These are phyloP conservation scores for Triplophysa tibetana DNA, from an alignment of 2,113 vertebrate species.

Conservation along the genomic window DNA sequence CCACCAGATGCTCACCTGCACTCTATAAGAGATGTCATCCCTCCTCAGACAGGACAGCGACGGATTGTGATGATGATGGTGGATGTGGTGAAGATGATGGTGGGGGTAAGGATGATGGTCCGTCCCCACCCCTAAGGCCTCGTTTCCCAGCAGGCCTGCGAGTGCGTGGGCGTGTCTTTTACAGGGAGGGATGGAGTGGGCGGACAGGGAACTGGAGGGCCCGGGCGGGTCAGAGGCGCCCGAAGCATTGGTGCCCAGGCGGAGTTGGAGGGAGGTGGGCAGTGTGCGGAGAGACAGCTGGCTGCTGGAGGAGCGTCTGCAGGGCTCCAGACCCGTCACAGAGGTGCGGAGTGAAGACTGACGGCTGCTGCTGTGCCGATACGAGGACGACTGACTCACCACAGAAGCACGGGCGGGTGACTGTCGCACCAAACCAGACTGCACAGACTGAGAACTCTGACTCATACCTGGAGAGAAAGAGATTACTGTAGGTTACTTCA, in stretches of 20 bases:
- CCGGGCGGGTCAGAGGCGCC: conserved; percentile 78
- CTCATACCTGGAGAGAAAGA: conserved; percentile 81
- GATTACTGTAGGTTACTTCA: not conserved
- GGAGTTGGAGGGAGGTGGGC: conserved; percentile 93
- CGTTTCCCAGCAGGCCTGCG: conserved; percentile 86
- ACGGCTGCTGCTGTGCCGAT: conserved; percentile 92
- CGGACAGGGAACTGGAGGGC: conserved; percentile 91
- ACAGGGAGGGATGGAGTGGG: conserved; percentile 96
- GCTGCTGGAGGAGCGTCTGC: conserved; percentile 94
- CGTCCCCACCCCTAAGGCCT: conserved; percentile 76
- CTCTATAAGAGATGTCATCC: conserved; percentile 95
- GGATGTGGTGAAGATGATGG: conserved; percentile 71
- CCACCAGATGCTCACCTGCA: conserved; percentile 79
- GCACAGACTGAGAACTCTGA: conserved; percentile 95
- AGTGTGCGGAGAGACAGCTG: conserved; percentile 94
- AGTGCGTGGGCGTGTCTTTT: conserved; percentile 82
- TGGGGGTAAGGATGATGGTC: conserved; percentile 65
- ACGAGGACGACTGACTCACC: conserved; percentile 93
- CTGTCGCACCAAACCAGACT: conserved; percentile 89
- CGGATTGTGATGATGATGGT: conserved; percentile 79
- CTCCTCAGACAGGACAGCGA: conserved; percentile 78
- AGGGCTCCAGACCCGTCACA: conserved; percentile 89
- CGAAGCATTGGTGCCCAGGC: conserved; percentile 84
- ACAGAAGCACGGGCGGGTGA: conserved; percentile 94
- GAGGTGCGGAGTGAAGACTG: conserved; percentile 95